phyloP scores from a whole-genome alignment of 1,140 invertebrate genomes.

The Drosophila micromelanica region DNA sequence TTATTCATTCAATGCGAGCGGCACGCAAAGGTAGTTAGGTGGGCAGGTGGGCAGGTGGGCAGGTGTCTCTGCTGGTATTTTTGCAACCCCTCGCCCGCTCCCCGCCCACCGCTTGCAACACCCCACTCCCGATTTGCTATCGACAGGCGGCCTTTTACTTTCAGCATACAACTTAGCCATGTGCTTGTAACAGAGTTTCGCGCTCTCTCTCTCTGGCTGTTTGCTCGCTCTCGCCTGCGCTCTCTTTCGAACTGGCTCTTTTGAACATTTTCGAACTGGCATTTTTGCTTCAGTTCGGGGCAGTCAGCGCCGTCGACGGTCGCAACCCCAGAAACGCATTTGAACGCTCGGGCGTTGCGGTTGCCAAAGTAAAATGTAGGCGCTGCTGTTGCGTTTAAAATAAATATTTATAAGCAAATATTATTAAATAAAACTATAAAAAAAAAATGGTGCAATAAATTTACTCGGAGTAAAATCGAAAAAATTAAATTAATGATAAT shows the following conservation, averaged over 20 bases:
- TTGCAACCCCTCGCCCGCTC: neutral
- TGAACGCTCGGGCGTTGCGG: constrained; percentile 73
- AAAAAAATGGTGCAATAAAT: constrained; percentile 37
- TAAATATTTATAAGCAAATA: constrained; percentile 32
- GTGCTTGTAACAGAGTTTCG: constrained; percentile 9
- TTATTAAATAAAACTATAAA: constrained; percentile 1
- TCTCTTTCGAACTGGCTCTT: constrained; percentile 30
- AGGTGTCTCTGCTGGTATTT: constrained; percentile 3
- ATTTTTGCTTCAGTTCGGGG: constrained; percentile 24
- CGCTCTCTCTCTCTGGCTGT: constrained; percentile 5
- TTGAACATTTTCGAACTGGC: constrained; percentile 59
- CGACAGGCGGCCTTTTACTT: constrained; percentile 69
- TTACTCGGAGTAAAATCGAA: constrained; percentile 31
- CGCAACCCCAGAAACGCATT: constrained; percentile 76
- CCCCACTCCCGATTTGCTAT: neutral
- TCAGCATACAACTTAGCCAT: constrained; percentile 51
- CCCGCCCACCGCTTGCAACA: too few species aligned
- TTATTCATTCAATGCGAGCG: constrained; percentile 1
- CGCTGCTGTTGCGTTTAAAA: constrained; percentile 30
- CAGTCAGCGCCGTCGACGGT: constrained; percentile 17
- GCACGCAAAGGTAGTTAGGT: constrained; percentile 30
- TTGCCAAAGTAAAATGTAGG: constrained; percentile 60
- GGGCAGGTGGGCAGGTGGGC: constrained; percentile 33
- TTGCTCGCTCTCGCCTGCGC: constrained; percentile 13
- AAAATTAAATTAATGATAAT: neutral